Evolutionary conservation across 2,888 invertebrate genomes (phyloP).

Genomic region (Palloptera scutellata): DNA sequence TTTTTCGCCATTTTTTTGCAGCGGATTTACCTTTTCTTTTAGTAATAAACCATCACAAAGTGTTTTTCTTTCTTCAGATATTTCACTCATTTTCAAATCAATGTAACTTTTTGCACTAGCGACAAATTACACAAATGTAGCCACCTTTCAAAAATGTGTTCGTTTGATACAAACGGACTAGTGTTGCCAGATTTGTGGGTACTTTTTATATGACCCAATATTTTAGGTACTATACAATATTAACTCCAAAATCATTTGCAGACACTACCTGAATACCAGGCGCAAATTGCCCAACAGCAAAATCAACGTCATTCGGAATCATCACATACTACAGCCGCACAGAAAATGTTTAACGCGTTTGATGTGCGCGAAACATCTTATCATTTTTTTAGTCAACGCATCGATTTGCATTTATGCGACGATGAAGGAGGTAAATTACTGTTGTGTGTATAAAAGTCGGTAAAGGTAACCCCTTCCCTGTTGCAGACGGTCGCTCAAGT

Average conservation of each 20-base stretch:
- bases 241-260: slow-evolving; percentile 31
- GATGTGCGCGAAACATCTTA: slow-evolving; percentile 98
- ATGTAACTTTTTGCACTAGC: too few relatives aligned
- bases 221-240: too few relatives aligned
- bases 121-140: too few relatives aligned
- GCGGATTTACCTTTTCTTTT: too few relatives aligned
- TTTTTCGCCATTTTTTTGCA: too few relatives aligned
- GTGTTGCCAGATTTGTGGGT: too few relatives aligned
- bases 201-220: too few relatives aligned
- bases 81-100: too few relatives aligned
- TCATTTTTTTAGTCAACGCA: slow-evolving; percentile 90
- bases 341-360: slow-evolving; percentile 81
- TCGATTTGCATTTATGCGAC: slow-evolving; percentile 96
- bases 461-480: slow-evolving; percentile 31
- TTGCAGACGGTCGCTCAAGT: slow-evolving; percentile 79
- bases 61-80: too few relatives aligned
- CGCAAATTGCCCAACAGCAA: slow-evolving; percentile 73
- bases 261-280: slow-evolving; percentile 78
- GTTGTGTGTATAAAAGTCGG: background rate
- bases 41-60: too few relatives aligned
- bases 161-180: too few relatives aligned
- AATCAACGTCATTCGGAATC: slow-evolving; percentile 56
- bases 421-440: slow-evolving; percentile 81
- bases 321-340: slow-evolving; percentile 60
- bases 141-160: too few relatives aligned